Evolutionary conservation across 2,797 vertebrate species (phyloP).

Genomic region (Acanthopagrus latus): DNA sequence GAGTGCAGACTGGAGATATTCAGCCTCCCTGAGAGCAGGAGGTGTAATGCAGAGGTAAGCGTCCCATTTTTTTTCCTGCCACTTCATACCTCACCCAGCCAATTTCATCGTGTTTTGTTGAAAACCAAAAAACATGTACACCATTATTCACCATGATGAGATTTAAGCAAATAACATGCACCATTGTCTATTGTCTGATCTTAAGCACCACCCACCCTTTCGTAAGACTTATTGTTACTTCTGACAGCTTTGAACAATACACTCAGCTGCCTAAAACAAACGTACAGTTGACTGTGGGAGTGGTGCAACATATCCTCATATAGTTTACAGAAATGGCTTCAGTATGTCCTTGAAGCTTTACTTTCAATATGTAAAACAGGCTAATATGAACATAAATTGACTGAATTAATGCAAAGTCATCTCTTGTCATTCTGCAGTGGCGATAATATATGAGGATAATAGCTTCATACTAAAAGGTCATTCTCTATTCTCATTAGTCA

Average conservation of each 20-base stretch:
- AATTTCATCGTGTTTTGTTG: conserved; percentile 1
- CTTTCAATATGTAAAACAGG: not conserved
- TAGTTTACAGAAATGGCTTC: not conserved
- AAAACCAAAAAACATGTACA: not conserved
- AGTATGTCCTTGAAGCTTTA: not conserved
- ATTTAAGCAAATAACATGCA: conserved; percentile 8
- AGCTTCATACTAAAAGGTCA: not conserved
- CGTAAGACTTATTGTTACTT: not conserved
- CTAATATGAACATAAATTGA: not conserved
- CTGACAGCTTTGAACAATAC: not conserved
- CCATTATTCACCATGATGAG: not conserved
- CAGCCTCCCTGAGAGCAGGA: conserved; percentile 96
- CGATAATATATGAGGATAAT: not conserved
- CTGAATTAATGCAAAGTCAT: not conserved
- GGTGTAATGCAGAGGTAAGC: conserved; percentile 94
- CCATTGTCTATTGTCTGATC: conserved; percentile 8
- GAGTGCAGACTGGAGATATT: conserved; percentile 97
- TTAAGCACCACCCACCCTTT: not conserved
- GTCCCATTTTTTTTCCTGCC: conserved; percentile 15
- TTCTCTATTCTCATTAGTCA: not conserved
- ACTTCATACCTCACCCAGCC: conserved; percentile 13
- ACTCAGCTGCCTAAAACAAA: not conserved
- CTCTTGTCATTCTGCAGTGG: not conserved
- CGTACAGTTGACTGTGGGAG: not conserved
- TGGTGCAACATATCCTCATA: not conserved